Evolutionary conservation across 2,113 vertebrate genomes (phyloP).

Genomic region (Elgaria multicarinata): DNA sequence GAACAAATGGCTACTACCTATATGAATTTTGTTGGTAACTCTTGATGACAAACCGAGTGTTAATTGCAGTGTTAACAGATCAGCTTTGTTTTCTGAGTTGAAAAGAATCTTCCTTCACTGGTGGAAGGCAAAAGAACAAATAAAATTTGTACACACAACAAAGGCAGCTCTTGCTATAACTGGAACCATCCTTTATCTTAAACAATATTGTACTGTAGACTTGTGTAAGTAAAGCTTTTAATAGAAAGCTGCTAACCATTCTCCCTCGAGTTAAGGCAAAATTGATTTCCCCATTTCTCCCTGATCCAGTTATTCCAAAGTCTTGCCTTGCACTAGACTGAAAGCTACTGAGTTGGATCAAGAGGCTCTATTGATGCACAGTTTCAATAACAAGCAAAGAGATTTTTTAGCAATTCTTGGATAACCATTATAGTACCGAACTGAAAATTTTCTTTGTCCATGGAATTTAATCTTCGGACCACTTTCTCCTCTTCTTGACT

Average conservation of each 20-base stretch:
- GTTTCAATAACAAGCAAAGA: neutral
- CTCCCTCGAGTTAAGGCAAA: constrained; percentile 53
- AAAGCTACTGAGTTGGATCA: neutral
- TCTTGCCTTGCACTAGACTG: constrained; percentile 21
- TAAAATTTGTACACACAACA: constrained; percentile 54
- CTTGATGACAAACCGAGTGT: constrained; percentile 56
- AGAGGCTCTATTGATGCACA: accelerated
- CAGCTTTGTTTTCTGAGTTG: constrained; percentile 71
- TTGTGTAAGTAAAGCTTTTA: constrained; percentile 70
- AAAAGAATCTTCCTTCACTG: constrained; percentile 60
- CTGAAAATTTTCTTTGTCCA: neutral
- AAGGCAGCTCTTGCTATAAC: constrained; percentile 61
- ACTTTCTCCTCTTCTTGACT: neutral
- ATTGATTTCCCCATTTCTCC: constrained; percentile 28
- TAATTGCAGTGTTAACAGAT: constrained; percentile 61
- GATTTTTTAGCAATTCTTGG: neutral
- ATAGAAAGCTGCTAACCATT: constrained; percentile 62
- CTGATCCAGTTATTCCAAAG: constrained; percentile 36
- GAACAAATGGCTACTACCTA: constrained; percentile 25
- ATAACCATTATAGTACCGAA: neutral
- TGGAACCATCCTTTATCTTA: constrained; percentile 67
- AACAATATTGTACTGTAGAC: constrained; percentile 63
- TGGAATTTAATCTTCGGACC: constrained; percentile 3
- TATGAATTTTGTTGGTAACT: constrained; percentile 57
- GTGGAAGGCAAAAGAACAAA: constrained; percentile 70